Evolutionary conservation across 2,113 vertebrate genomes (phyloP), one percentile per base, ranked within the genome.

Genomic region (Ptyas mucosa): DNA sequence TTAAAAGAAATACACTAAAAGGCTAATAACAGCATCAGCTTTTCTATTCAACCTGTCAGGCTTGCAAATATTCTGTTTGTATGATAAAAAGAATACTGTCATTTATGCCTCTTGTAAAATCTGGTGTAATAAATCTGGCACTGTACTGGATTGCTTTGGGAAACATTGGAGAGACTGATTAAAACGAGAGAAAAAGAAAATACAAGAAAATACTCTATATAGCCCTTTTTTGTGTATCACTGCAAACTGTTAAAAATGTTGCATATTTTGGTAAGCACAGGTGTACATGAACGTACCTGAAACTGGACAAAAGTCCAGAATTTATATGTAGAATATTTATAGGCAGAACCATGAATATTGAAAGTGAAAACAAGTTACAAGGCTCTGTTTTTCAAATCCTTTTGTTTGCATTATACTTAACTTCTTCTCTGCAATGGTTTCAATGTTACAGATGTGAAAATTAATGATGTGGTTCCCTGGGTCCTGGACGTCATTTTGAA

Each of bases 391-490:
- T 18, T 0, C 0, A 20, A 29, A 55, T 46, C 34, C 0, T 0
- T 91, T 55, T 26, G 20, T 51, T 85, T 85, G 69, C 81, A 85
- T 39, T 81, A 43, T 43, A 9, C 18, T 39, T 20, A 53, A n/a
- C 43, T 0, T 0, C 90, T 39, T 24, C 11, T 55, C 61, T 85
- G 53, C 61, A 87, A 75, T 61, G 85, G 81, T 96, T 87, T 92
- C 64, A 91, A 94, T 92, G 1, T 3, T 3, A 34, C 43, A 99
- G 99, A 98, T 97, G 95, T 98, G 93, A 99, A 98, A 96, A 98
- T 96, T 93, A 99, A 99, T 94, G 99, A 99, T 0, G 97, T 99
- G 87, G 98, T 99, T 86, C 98, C 98, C 9, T 99, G 99, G 99
- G 98, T 99, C 85, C 96, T 99, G 92, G 98, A 98, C 75, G 94